Base-by-base conservation (phyloP, 2,113 vertebrate genomes). In the Plecturocebus donacophilus region DNA sequence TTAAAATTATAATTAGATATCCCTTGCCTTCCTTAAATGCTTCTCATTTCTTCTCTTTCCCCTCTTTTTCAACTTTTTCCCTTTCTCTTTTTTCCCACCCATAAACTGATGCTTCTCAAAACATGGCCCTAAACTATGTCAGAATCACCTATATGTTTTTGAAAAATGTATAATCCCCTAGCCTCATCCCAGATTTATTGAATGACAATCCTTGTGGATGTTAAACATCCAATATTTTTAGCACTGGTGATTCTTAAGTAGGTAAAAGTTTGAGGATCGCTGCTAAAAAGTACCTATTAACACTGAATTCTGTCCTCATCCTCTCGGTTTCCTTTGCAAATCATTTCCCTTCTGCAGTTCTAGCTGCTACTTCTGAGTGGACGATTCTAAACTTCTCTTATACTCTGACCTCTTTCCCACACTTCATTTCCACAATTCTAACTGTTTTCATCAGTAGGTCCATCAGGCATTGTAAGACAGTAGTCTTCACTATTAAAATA, bases 61-160 rank as follows among this genome's bases (percentile, higher is more conserved):
- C 16, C 30, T 21, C 8, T 8, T 27, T 80, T 90, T 95, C 9
- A 64, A 80, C 23, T 9, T 40, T 93, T 84, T 77, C 81, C 6
- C 10, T 79, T 77, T 83, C 8, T 7, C 4, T 86, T 76, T 87
- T 87, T 25, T 76, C 49, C 38, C 4, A 42, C 6, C 16, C 27
- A n/a, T 81, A 88, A 95, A 93, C 47, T 97, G 58, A 16, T 95
- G 27, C 47, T 89, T 97, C 45, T 93, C 42, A 88, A 85, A 93
- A 75, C 23, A 49, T 40, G 25, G 56, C 30, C 49, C 21, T 93
- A 76, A 84, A 91, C 14, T 71, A 38, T 45, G 8, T 81, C 77
- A 95, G 52, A 93, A 61, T 91, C 42, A 61, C 49, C 79, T 89
- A 91, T 61, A 83, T 79, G 42, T 49, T 56, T 47, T 21, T 89